Conservation (phyloP, 1,140 invertebrate genomes). For the Eubasilissa regina region DNA sequence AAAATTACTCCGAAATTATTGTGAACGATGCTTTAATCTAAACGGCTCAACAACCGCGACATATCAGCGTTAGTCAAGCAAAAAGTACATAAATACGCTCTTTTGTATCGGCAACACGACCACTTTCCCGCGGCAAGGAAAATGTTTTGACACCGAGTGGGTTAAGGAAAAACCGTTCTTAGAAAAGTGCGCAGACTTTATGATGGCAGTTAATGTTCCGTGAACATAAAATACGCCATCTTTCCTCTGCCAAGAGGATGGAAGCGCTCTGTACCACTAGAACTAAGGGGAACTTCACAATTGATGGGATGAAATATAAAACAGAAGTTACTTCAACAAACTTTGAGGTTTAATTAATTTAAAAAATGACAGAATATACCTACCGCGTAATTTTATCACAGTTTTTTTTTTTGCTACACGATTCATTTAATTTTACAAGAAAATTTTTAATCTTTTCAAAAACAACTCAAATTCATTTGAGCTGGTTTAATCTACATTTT, state of each 20-base stretch:
- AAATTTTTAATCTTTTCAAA: too few relatives aligned
- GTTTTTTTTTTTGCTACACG: background rate
- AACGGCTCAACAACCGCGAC: too few relatives aligned
- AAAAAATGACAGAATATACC: too few relatives aligned
- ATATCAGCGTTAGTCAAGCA: too few relatives aligned
- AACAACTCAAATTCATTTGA: too few relatives aligned
- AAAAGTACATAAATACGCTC: too few relatives aligned
- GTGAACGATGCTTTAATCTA: too few relatives aligned
- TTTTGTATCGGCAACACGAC: background rate
- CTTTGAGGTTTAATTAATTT: background rate
- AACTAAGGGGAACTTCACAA: constrained; percentile 16
- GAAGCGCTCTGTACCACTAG: constrained; percentile 34
- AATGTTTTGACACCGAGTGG: background rate
- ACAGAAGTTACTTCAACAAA: background rate
- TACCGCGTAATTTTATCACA: background rate
- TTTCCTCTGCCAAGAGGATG: constrained; percentile 33
- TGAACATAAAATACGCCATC: constrained; percentile 55
- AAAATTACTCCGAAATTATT: too few relatives aligned
- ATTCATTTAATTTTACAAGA: background rate
- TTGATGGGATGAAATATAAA: constrained; percentile 12
- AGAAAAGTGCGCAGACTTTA: constrained; percentile 53
- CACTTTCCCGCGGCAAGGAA: background rate
- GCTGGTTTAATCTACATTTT: too few relatives aligned
- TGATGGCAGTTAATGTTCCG: constrained; percentile 55
- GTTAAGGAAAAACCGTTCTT: constrained; percentile 25